Base-by-base conservation (phyloP, 1,140 invertebrate species). In the Drosophila grimshawi region DNA sequence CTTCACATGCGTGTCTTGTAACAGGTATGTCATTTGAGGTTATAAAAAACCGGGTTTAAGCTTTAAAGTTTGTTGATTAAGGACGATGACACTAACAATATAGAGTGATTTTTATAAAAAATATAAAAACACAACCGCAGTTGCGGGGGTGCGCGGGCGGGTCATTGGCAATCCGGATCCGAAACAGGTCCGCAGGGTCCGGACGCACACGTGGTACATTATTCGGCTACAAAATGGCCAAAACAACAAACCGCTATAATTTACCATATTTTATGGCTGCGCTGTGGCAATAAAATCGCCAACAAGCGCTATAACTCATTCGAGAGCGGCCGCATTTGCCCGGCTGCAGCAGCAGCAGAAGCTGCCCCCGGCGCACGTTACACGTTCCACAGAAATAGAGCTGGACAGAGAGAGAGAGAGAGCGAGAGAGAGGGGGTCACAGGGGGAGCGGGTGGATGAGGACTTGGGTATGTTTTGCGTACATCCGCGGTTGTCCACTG, bases 201-300 rank as follows among this genome's bases (percentile, higher is more conserved):
- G 85, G 73, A 83, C 85, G 77, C 80, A 88, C 78, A 90, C 78
- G 86, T 81, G 81, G 83, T 91, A 85, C 90, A 91, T 88, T 91
- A 90, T 90, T 90, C 76, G 76, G 85, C 90, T 88, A 91, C 90
- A 92, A 91, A 92, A 92, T 91, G 90, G 90, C 90, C 86, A 92
- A 92, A 92, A 83, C 86, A 86, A 91, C 90, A 92, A 92, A 92
- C 90, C 90, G 88, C 90, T 91, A 92, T 92, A 92, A 92, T 91
- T 92, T 92, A 92, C 90, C 90, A 91, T 92, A 92, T 91, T 92
- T 92, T 92, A 92, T 92, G 90, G 88, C 90, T 91, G 90, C 86
- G 78, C 78, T 91, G 90, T 86, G 90, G 90, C 90, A 92, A 92
- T 92, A 92, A 92, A 92, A 92, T 92, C 83, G 86, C 80, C 90